These are phyloP conservation scores for Drosophila pandora DNA, from an alignment of 1,140 invertebrate genomes.

Conservation along the genomic window DNA sequence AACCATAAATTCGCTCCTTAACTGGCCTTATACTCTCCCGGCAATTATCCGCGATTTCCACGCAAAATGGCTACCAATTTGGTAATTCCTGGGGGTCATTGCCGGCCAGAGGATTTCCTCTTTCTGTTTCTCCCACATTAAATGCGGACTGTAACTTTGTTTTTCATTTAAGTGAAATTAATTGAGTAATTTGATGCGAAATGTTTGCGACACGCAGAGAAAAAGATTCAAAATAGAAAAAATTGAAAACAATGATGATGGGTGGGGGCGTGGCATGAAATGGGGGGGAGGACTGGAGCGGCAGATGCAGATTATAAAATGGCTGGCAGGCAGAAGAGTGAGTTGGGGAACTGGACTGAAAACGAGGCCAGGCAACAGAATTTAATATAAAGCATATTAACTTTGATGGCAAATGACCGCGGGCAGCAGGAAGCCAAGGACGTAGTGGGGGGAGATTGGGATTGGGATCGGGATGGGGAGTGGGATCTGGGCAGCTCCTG, in stretches of 20 bases:
- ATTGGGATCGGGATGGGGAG: neutral
- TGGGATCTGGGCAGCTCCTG: neutral
- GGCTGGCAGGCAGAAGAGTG: constrained; percentile 40
- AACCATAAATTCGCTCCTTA: constrained; percentile 12
- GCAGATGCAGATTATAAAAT: constrained; percentile 74
- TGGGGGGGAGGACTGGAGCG: constrained; percentile 15
- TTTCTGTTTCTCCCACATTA: constrained; percentile 5
- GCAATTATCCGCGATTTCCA: constrained; percentile 14
- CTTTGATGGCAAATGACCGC: constrained; percentile 76
- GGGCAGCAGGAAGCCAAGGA: constrained; percentile 29
- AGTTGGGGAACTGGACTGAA: constrained; percentile 15
- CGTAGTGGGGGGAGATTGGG: constrained; percentile 1
- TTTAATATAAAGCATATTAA: constrained; percentile 82
- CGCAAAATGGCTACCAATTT: constrained; percentile 17
- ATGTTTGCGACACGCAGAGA: constrained; percentile 43
- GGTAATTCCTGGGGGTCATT: constrained; percentile 3
- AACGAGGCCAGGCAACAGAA: constrained; percentile 61
- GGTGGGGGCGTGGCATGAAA: constrained; percentile 2
- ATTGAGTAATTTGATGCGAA: constrained; percentile 77
- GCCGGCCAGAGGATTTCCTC: constrained; percentile 11
- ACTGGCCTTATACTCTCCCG: neutral
- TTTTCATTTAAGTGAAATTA: constrained; percentile 72
- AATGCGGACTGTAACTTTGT: constrained; percentile 21
- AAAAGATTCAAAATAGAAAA: constrained; percentile 20
- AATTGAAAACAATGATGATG: constrained; percentile 34